Conservation (phyloP, 2,888 invertebrate genomes). For the Drosophila paramelanica region DNA sequence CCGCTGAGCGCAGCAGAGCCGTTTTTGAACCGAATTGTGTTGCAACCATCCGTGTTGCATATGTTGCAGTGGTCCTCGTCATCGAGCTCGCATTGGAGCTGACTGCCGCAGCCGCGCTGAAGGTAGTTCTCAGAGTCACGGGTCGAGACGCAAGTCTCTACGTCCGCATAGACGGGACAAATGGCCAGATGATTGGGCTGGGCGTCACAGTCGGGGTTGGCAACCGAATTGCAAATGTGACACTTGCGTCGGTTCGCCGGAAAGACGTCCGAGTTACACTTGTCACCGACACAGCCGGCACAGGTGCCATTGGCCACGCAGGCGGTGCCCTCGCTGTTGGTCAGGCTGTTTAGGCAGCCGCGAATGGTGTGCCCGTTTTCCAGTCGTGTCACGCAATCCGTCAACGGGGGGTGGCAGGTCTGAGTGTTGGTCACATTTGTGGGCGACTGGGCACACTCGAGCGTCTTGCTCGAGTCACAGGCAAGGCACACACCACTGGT, state of each 20-base stretch:
- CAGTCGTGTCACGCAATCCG: conserved; percentile 67
- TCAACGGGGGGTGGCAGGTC: conserved; percentile 61
- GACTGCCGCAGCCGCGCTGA: conserved; percentile 75
- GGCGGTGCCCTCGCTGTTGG: conserved; percentile 41
- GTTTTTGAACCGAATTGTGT: conserved; percentile 58
- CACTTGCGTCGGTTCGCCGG: conserved; percentile 78
- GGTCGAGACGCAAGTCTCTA: conserved; percentile 71
- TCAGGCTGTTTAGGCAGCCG: conserved; percentile 69
- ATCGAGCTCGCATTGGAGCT: conserved; percentile 66
- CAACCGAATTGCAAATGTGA: conserved; percentile 75
- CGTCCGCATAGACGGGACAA: conserved; percentile 72
- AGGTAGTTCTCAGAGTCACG: conserved; percentile 34
- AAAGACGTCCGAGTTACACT: conserved; percentile 78
- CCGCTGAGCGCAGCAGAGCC: conserved; percentile 54
- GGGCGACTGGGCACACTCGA: conserved; percentile 78
- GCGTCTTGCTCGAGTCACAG: conserved; percentile 76
- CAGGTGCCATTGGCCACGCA: conserved; percentile 72
- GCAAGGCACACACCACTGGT: conserved; percentile 58
- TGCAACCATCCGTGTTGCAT: conserved; percentile 76
- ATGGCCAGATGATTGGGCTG: conserved; percentile 56
- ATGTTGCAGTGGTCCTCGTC: conserved; percentile 63
- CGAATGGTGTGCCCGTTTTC: conserved; percentile 72
- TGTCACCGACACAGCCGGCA: conserved; percentile 65
- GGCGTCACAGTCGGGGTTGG: conserved; percentile 53
- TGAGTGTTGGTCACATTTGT: conserved; percentile 30